Evolutionary conservation across 2,797 vertebrate species (phyloP).

Genomic region (Denticeps clupeoides): DNA sequence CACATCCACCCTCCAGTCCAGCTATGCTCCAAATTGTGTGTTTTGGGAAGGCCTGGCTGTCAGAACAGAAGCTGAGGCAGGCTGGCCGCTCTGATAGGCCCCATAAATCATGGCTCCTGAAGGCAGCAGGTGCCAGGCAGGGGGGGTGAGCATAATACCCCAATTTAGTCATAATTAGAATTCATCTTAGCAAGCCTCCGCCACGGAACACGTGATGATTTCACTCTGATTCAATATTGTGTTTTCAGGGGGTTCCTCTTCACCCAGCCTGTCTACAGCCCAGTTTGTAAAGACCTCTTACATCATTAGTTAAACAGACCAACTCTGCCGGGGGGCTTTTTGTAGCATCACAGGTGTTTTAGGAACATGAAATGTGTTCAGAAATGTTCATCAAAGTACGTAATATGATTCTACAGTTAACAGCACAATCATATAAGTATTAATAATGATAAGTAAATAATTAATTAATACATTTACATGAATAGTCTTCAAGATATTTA

Average conservation of each 20-base stretch:
- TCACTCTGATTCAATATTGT: conserved; percentile 31
- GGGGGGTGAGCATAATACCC: conserved; percentile 78
- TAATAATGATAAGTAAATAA: too few species aligned
- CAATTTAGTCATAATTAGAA: conserved; percentile 88
- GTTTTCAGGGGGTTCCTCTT: neutral
- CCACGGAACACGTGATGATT: conserved; percentile 58
- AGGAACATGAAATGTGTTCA: too few species aligned
- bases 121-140: conserved; percentile 80
- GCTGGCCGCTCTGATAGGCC: conserved; percentile 76
- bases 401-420: too few species aligned
- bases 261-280: neutral
- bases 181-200: conserved; percentile 73
- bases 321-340: neutral
- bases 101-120: conserved; percentile 83
- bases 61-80: conserved; percentile 75
- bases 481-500: too few species aligned
- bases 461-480: too few species aligned
- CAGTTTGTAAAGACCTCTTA: neutral
- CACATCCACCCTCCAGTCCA: neutral
- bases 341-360: too few species aligned
- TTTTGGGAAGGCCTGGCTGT: conserved; percentile 55
- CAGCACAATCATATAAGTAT: too few species aligned
- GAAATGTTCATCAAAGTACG: too few species aligned
- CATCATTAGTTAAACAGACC: conserved; percentile 3
- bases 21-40: conserved; percentile 33